A percentile compares a stretch with the other conserved stretches of the same genome.
Evolutionary conservation across 53 echinoderm and acorn worm genomes (phyloP).

Genomic region (Echinometra lucunter): DNA sequence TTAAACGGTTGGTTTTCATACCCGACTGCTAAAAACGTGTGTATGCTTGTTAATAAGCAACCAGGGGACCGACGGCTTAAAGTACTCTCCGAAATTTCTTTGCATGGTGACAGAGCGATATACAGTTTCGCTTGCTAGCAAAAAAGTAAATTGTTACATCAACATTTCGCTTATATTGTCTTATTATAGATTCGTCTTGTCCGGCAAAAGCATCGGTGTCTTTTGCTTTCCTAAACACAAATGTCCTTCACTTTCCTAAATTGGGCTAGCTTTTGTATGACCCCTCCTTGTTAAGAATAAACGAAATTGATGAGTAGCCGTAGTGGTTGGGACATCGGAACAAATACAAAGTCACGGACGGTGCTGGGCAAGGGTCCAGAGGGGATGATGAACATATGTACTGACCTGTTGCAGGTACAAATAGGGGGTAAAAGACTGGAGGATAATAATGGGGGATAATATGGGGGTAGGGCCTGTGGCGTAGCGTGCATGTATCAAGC

Average conservation of each 20-base stretch:
- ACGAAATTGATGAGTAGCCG: constrained; percentile 1
- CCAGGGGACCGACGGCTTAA: no score
- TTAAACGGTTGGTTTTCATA: no score
- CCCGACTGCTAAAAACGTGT: no score
- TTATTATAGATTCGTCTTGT: not conserved
- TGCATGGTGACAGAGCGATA: no score
- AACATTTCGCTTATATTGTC: not conserved
- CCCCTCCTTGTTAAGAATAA: constrained; percentile 57
- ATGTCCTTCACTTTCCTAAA: constrained; percentile 56
- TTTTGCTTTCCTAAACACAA: constrained; percentile 36
- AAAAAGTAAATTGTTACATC: not conserved
- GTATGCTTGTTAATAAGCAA: no score
- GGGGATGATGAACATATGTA: constrained; percentile 39
- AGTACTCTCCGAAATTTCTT: no score
- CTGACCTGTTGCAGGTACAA: not conserved
- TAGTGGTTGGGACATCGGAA: constrained; percentile 32
- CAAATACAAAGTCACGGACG: constrained; percentile 44
- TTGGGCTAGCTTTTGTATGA: constrained; percentile 20
- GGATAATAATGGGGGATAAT: not conserved
- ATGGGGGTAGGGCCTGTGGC: not conserved
- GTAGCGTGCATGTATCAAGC: no score
- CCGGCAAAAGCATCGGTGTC: constrained; percentile 43
- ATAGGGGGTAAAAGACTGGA: not conserved
- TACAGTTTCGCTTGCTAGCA: no score
- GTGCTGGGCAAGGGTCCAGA: constrained; percentile 17